These are phyloP conservation scores for Peromyscus polionotus DNA, from an alignment of 2,113 vertebrate genomes.

Conservation along the genomic window DNA sequence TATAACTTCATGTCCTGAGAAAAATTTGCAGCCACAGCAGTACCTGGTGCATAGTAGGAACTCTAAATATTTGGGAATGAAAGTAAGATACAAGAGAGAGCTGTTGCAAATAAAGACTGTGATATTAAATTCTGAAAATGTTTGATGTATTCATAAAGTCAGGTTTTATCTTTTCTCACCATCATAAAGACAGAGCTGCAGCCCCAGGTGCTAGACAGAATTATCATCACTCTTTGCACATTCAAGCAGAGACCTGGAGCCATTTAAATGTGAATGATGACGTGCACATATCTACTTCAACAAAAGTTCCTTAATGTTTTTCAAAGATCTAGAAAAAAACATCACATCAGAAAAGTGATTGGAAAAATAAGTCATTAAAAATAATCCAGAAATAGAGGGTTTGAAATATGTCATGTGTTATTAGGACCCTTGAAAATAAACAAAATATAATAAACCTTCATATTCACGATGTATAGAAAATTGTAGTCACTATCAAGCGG, in stretches of 20 bases:
- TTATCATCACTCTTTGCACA: constrained; percentile 31
- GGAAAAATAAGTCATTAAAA: neutral
- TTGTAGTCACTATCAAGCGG: neutral
- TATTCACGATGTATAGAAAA: neutral
- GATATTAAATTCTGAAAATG: neutral
- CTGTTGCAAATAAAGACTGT: constrained; percentile 18
- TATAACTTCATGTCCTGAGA: neutral
- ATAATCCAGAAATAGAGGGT: neutral
- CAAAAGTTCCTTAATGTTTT: neutral
- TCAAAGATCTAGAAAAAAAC: neutral
- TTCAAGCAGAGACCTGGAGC: constrained; percentile 31
- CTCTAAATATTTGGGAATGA: neutral
- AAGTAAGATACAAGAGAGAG: neutral
- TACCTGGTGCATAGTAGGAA: neutral
- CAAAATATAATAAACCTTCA: neutral
- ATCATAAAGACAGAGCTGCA: constrained; percentile 1
- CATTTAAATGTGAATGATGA: constrained; percentile 42
- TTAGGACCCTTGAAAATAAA: neutral
- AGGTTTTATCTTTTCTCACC: neutral
- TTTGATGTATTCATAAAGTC: constrained; percentile 4
- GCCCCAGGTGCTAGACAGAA: constrained; percentile 39
- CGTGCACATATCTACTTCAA: neutral
- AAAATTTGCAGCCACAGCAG: neutral
- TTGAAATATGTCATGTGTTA: neutral
- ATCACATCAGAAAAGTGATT: neutral